Percentiles rank a stretch among this genome's conserved stretches.
Conservation (phyloP, 2,113 vertebrate genomes). For the Leptodactylus fuscus region DNA sequence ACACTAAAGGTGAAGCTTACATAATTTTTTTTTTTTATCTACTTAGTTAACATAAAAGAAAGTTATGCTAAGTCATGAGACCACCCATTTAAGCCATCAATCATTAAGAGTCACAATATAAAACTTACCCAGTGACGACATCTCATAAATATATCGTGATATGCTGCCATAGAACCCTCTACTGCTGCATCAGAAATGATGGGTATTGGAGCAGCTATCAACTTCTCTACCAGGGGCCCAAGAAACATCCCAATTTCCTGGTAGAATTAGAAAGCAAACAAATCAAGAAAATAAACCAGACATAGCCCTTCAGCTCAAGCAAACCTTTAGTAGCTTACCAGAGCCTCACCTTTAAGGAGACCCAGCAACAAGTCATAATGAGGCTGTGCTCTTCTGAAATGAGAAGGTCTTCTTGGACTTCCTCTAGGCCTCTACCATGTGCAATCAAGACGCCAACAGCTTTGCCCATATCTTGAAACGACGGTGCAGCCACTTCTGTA, state of each 20-base stretch:
- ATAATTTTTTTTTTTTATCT: no score
- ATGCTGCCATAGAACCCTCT: slow-evolving; percentile 73
- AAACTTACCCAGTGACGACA: slow-evolving; percentile 88
- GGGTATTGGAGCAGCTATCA: slow-evolving; percentile 55
- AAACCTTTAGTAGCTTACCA: neutral
- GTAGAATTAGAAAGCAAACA: slow-evolving; percentile 10
- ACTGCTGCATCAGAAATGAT: slow-evolving; percentile 72
- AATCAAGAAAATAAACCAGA: neutral
- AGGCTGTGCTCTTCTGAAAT: slow-evolving; percentile 87
- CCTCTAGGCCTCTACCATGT: slow-evolving; percentile 65
- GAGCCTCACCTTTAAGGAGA: slow-evolving; percentile 83
- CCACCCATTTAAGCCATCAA: neutral
- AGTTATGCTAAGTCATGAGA: no score
- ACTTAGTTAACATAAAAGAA: no score
- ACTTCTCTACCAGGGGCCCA: slow-evolving; percentile 77
- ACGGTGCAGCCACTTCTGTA: slow-evolving; percentile 79
- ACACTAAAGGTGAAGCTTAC: no score
- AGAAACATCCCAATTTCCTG: slow-evolving; percentile 80
- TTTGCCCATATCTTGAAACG: slow-evolving; percentile 88
- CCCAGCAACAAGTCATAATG: slow-evolving; percentile 91
- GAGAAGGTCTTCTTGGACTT: slow-evolving; percentile 73
- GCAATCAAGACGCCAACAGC: slow-evolving; percentile 83
- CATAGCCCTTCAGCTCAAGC: neutral
- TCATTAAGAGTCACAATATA: neutral
- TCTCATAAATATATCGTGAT: slow-evolving; percentile 84